Percentiles rank a stretch among this genome's conserved stretches.
Evolutionary conservation across 2,888 invertebrate species (phyloP).

Genomic region (Eilema depressum): DNA sequence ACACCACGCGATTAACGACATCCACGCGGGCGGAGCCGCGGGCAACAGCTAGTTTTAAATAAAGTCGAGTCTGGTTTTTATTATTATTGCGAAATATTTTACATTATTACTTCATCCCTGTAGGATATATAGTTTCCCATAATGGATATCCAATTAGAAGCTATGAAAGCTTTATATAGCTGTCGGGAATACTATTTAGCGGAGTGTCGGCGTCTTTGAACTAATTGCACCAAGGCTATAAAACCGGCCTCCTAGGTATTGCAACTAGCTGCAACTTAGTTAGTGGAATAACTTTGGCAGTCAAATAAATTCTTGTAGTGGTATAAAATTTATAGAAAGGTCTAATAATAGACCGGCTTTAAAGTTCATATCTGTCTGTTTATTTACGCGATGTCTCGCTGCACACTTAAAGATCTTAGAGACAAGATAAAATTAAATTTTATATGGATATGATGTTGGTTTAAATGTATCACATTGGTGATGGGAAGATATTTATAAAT

Average conservation of each 20-base stretch:
- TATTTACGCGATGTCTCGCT: not conserved
- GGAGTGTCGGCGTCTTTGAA: slow-evolving; percentile 73
- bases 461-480: not conserved
- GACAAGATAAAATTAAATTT: not conserved
- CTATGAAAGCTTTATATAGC: slow-evolving; percentile 70
- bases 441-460: no score
- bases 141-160: slow-evolving; percentile 72
- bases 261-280: slow-evolving; percentile 73
- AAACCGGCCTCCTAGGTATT: slow-evolving; percentile 58
- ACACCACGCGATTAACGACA: no score
- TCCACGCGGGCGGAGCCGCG: no score
- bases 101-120: slow-evolving; percentile 19
- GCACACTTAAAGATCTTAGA: not conserved
- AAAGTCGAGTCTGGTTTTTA: not conserved
- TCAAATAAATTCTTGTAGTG: slow-evolving; percentile 49
- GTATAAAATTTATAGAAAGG: slow-evolving; percentile 43
- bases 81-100: slow-evolving; percentile 1
- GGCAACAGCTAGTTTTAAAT: no score
- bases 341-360: slow-evolving; percentile 30
- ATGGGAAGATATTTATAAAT: not conserved
- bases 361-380: slow-evolving; percentile 9
- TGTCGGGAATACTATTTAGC: slow-evolving; percentile 64
- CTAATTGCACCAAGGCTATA: slow-evolving; percentile 73
- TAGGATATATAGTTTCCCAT: slow-evolving; percentile 39
- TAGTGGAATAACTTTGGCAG: slow-evolving; percentile 57